Evolutionary conservation across 2,797 vertebrate genomes (phyloP), one percentile per base, ranked within the genome.

Genomic region (Myripristis murdjan): DNA sequence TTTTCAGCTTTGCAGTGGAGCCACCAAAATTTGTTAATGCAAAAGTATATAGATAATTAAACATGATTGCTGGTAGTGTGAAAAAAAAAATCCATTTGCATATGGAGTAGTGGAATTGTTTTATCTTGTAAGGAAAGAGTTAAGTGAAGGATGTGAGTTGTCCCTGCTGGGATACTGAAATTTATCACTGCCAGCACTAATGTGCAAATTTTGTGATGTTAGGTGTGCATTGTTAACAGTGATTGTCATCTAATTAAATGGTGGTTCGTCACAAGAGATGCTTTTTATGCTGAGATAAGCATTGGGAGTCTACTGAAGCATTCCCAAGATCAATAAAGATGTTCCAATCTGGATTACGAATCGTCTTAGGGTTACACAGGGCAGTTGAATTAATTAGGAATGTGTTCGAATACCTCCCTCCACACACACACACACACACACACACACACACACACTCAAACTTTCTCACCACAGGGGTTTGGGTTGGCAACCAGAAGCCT

Each of bases 221-320:
- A 79, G 73, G 94, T 74, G 88, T 91, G 93, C 95, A 95, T 97
- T 96, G 96, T 97, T 97, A 97, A 95, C 93, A 10, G 95, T 97
- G 96, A 98, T 97, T 97, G 96, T 96, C 96, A 97, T 96, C 96
- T 98, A 97, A 98, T 98, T 98, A 98, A 98, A 96, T 96, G 88
- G 95, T 91, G 92, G 94, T 94, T 96, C 94, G 91, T 97, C 96
- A 96, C 92, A 86, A 95, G 95, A 96, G 94, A 95, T 94, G 93
- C 94, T 95, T 96, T 97, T 97, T 97, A 95, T 96, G 95, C 95
- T 90, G 92, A 97, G 96, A 97, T 96, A 97, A 97, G 96, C 94
- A 92, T 93, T 89, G 89, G 89, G 95, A 95, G 93, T 82, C 92
- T 94, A 93, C 93, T 93, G 92, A 94, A 93, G 93, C 94, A 80